A percentile compares a stretch with the other conserved stretches of the same genome.
Conservation (phyloP, 2,888 invertebrate genomes). For the Muscina levida region DNA sequence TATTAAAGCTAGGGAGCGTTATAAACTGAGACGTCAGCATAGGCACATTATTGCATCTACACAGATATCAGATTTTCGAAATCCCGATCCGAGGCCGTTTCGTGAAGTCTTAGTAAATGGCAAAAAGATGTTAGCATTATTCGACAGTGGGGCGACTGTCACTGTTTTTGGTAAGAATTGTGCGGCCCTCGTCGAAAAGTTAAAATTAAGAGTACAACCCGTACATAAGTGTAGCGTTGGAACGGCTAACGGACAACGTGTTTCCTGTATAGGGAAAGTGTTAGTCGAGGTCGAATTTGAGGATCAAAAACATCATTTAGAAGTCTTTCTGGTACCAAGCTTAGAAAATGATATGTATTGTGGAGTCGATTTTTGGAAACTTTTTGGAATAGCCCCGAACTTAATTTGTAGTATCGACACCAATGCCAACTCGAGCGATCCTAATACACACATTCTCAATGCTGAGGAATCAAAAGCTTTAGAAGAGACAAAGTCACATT, state of each 20-base stretch:
- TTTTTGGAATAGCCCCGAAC: too few relatives aligned
- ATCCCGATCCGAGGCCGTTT: background rate
- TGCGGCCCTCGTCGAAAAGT: background rate
- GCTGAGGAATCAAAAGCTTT: too few relatives aligned
- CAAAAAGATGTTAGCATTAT: background rate
- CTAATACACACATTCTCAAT: too few relatives aligned
- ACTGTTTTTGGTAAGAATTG: conserved; percentile 23
- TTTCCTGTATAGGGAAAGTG: too few relatives aligned
- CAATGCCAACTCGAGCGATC: too few relatives aligned
- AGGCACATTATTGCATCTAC: background rate
- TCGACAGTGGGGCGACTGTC: conserved; percentile 25
- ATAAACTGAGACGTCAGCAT: background rate
- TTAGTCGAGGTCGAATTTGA: background rate
- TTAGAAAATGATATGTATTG: too few relatives aligned
- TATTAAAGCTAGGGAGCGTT: background rate
- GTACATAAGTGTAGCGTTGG: too few relatives aligned
- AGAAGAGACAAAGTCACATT: too few relatives aligned
- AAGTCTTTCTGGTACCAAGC: conserved; percentile 24
- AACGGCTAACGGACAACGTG: too few relatives aligned
- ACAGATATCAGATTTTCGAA: background rate
- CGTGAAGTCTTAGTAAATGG: background rate
- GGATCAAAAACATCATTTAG: background rate
- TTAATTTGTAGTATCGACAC: too few relatives aligned
- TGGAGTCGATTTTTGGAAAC: too few relatives aligned
- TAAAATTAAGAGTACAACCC: background rate